Evolutionary conservation across 2,113 vertebrate genomes (phyloP).

Genomic region (Cisticola juncidis): DNA sequence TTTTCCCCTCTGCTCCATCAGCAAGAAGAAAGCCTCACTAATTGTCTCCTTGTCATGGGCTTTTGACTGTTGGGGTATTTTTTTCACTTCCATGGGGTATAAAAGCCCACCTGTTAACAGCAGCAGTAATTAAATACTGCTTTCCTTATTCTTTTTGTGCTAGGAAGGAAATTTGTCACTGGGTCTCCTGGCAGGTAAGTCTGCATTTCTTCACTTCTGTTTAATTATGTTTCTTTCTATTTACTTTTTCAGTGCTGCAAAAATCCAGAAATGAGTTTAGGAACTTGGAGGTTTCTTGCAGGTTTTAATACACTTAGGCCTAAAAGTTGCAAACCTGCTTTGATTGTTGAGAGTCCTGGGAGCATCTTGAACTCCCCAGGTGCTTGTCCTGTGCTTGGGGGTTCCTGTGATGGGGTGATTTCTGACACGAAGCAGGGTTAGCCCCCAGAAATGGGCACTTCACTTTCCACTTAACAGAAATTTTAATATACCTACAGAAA

Average conservation of each 20-base stretch:
- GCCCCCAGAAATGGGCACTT: not conserved
- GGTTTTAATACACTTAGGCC: not conserved
- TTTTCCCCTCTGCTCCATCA: not conserved
- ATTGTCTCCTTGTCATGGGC: not conserved
- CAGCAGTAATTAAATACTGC: not conserved
- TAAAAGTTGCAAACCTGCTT: not conserved
- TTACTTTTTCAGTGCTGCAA: not conserved
- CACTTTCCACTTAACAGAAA: not conserved
- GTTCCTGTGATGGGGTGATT: not conserved
- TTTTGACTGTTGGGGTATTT: not conserved
- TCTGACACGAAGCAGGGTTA: not conserved
- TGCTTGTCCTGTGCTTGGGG: not conserved
- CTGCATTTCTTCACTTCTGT: not conserved
- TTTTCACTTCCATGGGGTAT: not conserved
- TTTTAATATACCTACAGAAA: not conserved
- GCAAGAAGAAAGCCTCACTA: not conserved
- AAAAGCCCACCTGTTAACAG: not conserved
- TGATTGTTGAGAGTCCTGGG: fast-evolving
- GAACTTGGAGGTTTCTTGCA: not conserved
- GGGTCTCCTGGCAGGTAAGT: not conserved
- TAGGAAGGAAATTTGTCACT: not conserved
- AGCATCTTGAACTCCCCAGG: not conserved
- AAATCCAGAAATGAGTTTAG: not conserved
- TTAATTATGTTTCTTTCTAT: not conserved
- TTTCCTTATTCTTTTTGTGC: not conserved